Evolutionary conservation across 2,888 invertebrate genomes (phyloP), one percentile per base, ranked within the genome.

Genomic region (Chrysomela aeneicollis): DNA sequence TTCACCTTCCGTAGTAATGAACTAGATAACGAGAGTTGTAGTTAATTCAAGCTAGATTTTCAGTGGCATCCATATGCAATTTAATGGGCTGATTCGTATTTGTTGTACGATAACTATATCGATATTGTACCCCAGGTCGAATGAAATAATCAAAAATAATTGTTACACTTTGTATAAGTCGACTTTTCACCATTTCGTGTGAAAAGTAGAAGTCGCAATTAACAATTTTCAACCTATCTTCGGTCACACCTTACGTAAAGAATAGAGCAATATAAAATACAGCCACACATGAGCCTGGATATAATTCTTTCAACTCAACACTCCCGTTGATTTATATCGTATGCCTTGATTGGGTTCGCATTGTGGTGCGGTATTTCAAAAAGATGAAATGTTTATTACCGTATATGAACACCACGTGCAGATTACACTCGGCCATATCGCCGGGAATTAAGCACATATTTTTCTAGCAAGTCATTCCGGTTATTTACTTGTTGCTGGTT

Each of bases 311-410:
- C 67, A 62, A 26, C 26, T 26, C n/a, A 26, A 64, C 64, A 62
- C 69, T 63, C 67, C 63, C 57, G 69, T 64, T 69, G 69, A 69
- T 69, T 69, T 69, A 69, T 63, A 65, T 53, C 54, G 61, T 61
- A 63, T 21, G 66, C 64, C 68, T 67, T 70, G 70, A 70, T 70
- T 70, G 70, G 68, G 70, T 70, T 70, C 68, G 67, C 70, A 66
- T 67, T 70, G 70, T 63, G 68, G 68, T 68, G 68, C 65, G 63
- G 63, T 70, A 70, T 68, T 70, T 70, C 70, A 70, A 70, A 70
- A 70, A 70, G 70, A 70, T 70, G 70, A 70, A 70, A 68, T 70
- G 69, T 70, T 70, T 70, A 70, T 70, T 70, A 67, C 67, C 59
- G 50, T 63, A 42, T n/a, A 59, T 61, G 63, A 47, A 65, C 62